These are phyloP conservation scores for Puma concolor DNA, from an alignment of 2,113 vertebrate species.

Conservation along the genomic window DNA sequence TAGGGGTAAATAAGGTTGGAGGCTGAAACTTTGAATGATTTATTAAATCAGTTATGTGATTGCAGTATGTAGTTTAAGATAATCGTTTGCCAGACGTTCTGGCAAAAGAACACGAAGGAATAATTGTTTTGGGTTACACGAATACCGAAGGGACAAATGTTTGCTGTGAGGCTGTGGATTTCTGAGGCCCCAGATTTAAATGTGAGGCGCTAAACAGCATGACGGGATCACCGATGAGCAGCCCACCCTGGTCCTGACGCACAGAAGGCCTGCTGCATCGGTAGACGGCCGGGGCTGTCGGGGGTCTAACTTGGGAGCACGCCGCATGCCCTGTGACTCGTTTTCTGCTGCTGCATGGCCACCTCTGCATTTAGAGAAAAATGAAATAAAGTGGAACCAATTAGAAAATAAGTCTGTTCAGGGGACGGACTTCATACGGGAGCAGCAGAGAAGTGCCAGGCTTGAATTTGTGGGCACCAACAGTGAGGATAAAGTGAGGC, in stretches of 20 bases:
- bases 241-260: fast-evolving
- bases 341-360: fast-evolving
- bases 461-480: too few relatives aligned
- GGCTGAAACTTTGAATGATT: neutral
- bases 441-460: neutral
- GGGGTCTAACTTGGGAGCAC: neutral
- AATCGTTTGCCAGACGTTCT: too few relatives aligned
- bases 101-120: neutral
- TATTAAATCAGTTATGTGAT: neutral
- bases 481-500: too few relatives aligned
- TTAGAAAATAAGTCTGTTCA: neutral
- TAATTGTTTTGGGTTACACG: too few relatives aligned
- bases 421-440: too few relatives aligned
- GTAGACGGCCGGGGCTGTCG: neutral
- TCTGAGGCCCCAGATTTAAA: neutral
- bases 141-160: neutral
- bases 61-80: neutral
- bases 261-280: fast-evolving
- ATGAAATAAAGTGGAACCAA: neutral
- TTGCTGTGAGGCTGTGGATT: neutral
- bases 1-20: neutral
- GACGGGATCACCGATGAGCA: fast-evolving
- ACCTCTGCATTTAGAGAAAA: neutral
- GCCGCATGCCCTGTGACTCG: fast-evolving
- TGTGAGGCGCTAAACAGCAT: fast-evolving